phyloP scores from a whole-genome alignment of 2,888 invertebrate genomes.

The Tachina fera region DNA sequence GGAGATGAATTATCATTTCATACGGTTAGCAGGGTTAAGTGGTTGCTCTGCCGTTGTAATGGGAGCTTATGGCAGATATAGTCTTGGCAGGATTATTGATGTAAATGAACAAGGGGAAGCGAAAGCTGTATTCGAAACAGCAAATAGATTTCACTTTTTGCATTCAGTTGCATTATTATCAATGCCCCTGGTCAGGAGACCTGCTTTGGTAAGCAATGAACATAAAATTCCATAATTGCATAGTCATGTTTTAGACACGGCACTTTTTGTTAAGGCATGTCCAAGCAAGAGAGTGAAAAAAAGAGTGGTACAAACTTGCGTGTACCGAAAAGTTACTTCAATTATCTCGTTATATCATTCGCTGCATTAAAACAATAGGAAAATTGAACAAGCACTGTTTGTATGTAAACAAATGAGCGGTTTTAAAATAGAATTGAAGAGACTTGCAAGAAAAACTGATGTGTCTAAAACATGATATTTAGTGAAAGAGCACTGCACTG shows the following conservation, averaged over 20 bases:
- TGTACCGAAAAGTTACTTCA: too few species aligned
- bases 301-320: not conserved
- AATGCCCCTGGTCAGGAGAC: slow-evolving; percentile 90
- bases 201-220: slow-evolving; percentile 86
- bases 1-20: slow-evolving; percentile 84
- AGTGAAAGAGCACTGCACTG: too few species aligned
- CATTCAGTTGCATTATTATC: slow-evolving; percentile 94
- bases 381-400: too few species aligned
- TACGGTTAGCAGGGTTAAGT: slow-evolving; percentile 88
- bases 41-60: slow-evolving; percentile 94
- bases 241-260: slow-evolving; percentile 46
- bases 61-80: slow-evolving; percentile 94
- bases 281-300: slow-evolving; percentile 1
- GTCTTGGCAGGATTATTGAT: slow-evolving; percentile 85
- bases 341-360: too few species aligned
- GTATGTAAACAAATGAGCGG: too few species aligned
- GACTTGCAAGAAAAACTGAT: too few species aligned
- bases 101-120: slow-evolving; percentile 86
- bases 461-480: too few species aligned
- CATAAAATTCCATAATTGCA: too few species aligned
- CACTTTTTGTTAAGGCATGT: slow-evolving; percentile 5
- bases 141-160: slow-evolving; percentile 92
- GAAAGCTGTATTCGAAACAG: slow-evolving; percentile 92
- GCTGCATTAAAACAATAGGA: too few species aligned
- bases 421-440: too few species aligned